Evolutionary conservation across 2,113 vertebrate species (phyloP).

Genomic region (Pituophis catenifer): DNA sequence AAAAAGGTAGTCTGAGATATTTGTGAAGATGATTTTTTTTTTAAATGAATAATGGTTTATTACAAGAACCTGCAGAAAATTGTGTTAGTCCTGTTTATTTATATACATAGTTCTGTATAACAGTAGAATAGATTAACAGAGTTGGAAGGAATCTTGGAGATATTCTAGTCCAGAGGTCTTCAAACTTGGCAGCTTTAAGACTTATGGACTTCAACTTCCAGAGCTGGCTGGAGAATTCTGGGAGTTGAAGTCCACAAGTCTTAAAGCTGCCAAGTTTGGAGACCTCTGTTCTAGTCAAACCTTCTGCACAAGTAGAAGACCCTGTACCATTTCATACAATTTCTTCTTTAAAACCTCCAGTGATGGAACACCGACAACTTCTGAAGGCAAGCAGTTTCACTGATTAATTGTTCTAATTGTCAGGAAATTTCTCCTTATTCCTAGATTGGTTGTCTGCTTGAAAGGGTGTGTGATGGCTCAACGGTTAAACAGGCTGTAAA

Average conservation of each 20-base stretch:
- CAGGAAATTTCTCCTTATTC: background rate
- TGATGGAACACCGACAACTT: background rate
- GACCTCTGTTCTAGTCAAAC: background rate
- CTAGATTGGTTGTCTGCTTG: background rate
- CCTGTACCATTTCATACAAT: background rate
- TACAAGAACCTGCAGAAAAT: background rate
- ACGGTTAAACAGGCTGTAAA: background rate
- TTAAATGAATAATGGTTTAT: background rate
- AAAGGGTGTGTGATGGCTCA: background rate
- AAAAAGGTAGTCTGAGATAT: background rate
- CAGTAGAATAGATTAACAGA: background rate
- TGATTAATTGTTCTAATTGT: background rate
- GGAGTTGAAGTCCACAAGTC: too few relatives aligned
- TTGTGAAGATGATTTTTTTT: too few relatives aligned
- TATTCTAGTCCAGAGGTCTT: background rate
- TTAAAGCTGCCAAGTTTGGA: too few relatives aligned
- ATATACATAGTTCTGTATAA: background rate
- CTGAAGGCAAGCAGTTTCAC: background rate
- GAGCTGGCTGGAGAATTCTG: too few relatives aligned
- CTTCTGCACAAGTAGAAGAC: background rate
- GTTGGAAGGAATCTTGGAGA: background rate
- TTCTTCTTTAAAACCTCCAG: background rate
- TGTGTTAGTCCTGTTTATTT: background rate
- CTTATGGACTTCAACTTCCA: too few relatives aligned
- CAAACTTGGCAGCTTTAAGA: too few relatives aligned